Evolutionary conservation across 23 tunicate genomes (phyloP), one percentile per base, ranked within the genome.

Genomic region (Corella eumyota): DNA sequence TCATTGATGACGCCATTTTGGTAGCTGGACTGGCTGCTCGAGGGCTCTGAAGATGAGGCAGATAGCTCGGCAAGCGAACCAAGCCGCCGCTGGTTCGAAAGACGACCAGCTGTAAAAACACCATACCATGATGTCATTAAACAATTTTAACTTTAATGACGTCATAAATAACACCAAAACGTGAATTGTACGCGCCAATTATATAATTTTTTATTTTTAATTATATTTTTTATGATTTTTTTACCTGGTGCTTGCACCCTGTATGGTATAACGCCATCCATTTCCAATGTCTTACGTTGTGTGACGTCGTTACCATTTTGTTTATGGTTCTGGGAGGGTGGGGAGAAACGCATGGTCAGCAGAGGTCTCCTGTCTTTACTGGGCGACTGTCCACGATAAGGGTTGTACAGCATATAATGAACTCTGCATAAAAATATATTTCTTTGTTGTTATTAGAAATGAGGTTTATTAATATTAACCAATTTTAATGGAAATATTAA

Each of bases 331-430:
- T 72, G 78, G 15, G 56, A 30, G 2, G 78, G 78, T 7, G 78
- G 78, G 1, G 78, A 72, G 51, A 72, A 72, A 2, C 78, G 68
- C 78, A 72, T 72, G 5, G 68, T 72, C 21, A 72, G 68, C 68
- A 72, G 51, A 2, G 68, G 78, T 13, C 61, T 60, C 2, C 67
- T 68, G 0, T 61, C 68, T 21, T 36, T 44, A 30, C 32, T 60
- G 19, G 90, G 90, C n/a, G 90, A 64, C 56, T n/a, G n/a, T n/a
- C n/a, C n/a, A n/a, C n/a, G n/a, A n/a, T n/a, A n/a, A 5, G 94
- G 94, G 53, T 84, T 75, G 69, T 61, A 84, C 24, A 84, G 21
- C 69, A 70, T 75, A 56, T 74, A 84, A 27, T 75, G 94, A 25
- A 77, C 80, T 60, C 90, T 81, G 78, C 15, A 54, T 19, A 60